Percentiles rank a stretch among this genome's conserved stretches.
These are phyloP conservation scores for Falco peregrinus DNA, from an alignment of 2,797 vertebrate species.

Conservation along the genomic window DNA sequence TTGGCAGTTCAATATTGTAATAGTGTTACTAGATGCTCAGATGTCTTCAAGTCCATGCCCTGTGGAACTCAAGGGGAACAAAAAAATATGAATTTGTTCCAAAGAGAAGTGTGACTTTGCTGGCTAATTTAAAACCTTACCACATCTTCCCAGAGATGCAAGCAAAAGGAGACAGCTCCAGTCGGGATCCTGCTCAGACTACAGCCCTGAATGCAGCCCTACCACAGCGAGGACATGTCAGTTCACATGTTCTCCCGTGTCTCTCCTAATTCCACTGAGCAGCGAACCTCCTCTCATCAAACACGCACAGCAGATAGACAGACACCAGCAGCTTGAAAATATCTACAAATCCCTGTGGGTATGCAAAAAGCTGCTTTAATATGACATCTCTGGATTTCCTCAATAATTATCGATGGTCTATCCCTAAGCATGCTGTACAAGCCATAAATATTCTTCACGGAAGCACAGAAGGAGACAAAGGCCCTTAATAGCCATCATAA, in stretches of 20 bases:
- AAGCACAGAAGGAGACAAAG: slow-evolving; percentile 52
- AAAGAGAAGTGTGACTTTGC: neutral
- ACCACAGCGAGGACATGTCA: neutral
- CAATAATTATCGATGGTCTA: slow-evolving; percentile 37
- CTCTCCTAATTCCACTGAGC: slow-evolving; percentile 9
- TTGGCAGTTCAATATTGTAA: neutral
- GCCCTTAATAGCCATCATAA: slow-evolving; percentile 52
- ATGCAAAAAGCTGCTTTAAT: slow-evolving; percentile 45
- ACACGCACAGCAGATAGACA: slow-evolving; percentile 33
- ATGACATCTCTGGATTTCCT: slow-evolving; percentile 47
- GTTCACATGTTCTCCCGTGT: neutral
- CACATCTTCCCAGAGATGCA: neutral
- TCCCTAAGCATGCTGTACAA: slow-evolving; percentile 30
- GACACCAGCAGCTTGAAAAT: neutral
- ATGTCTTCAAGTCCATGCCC: neutral
- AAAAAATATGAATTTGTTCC: neutral
- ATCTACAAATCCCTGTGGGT: neutral
- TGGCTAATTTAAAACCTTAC: slow-evolving; percentile 11
- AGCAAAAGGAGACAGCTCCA: neutral
- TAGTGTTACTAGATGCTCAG: neutral
- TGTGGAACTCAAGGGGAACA: neutral
- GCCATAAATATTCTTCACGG: slow-evolving; percentile 47
- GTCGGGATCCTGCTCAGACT: neutral
- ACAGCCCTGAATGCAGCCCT: neutral
- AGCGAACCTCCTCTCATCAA: slow-evolving; percentile 21